These are phyloP conservation scores for Dinothrombium tinctorium DNA, from an alignment of 1,140 invertebrate species.

Conservation along the genomic window DNA sequence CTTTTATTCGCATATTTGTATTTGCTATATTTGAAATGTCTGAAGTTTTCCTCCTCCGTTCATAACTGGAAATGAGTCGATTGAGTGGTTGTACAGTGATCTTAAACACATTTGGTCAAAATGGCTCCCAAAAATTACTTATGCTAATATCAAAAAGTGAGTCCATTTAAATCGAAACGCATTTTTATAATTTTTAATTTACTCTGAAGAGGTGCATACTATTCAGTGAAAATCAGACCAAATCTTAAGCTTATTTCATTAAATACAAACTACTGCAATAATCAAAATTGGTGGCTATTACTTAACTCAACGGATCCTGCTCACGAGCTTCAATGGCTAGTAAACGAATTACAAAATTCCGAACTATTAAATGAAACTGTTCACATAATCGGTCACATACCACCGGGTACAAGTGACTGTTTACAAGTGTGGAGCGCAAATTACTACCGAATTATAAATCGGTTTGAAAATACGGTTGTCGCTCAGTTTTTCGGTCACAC, in stretches of 20 bases:
- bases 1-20: not conserved
- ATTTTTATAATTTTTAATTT: not conserved
- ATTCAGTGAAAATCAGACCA: conserved; percentile 62
- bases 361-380: conserved; percentile 84
- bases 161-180: not conserved
- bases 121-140: conserved; percentile 63
- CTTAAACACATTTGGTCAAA: conserved; percentile 59
- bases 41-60: conserved; percentile 67
- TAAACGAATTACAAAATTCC: conserved; percentile 72
- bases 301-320: conserved; percentile 88
- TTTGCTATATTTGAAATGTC: conserved; percentile 6
- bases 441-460: conserved; percentile 66
- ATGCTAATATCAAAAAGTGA: conserved; percentile 42
- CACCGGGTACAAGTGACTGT: conserved; percentile 74
- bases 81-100: conserved; percentile 78
- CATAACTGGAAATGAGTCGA: conserved; percentile 54
- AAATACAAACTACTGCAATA: conserved; percentile 87
- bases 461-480: conserved; percentile 64
- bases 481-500: conserved; percentile 90
- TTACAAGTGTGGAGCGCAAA: conserved; percentile 78
- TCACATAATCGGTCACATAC: conserved; percentile 92
- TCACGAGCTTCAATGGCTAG: conserved; percentile 79
- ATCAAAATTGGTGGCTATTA: conserved; percentile 89
- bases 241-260: conserved; percentile 68
- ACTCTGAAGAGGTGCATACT: conserved; percentile 47